Percentiles rank a stretch among this genome's conserved stretches.
These are phyloP conservation scores for Liopterus haemorrhoidalis DNA, from an alignment of 2,888 invertebrate species.

Conservation along the genomic window DNA sequence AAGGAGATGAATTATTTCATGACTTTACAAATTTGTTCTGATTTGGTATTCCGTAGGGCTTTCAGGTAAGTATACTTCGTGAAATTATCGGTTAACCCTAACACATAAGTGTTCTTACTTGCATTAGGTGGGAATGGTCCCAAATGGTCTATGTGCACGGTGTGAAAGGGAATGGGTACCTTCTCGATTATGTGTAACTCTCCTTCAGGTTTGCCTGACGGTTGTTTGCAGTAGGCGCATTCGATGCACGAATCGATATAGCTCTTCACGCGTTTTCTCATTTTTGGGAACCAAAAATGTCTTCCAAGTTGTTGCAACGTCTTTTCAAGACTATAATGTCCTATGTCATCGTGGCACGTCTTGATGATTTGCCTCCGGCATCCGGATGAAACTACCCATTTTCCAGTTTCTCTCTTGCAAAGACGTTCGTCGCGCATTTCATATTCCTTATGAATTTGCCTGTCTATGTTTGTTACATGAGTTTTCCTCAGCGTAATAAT, in stretches of 20 bases:
- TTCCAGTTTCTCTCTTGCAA: neutral
- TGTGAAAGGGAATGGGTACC: slow-evolving; percentile 39
- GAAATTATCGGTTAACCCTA: slow-evolving; percentile 39
- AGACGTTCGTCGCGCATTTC: slow-evolving; percentile 10
- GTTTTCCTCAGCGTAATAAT: neutral
- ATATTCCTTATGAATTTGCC: slow-evolving; percentile 14
- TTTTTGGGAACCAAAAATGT: slow-evolving; percentile 36
- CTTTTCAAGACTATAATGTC: slow-evolving; percentile 38
- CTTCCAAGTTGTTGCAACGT: slow-evolving; percentile 31
- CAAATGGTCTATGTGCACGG: slow-evolving; percentile 42
- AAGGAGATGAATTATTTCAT: no score
- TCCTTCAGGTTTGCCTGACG: slow-evolving; percentile 29
- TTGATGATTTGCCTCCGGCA: slow-evolving; percentile 35
- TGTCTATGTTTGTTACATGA: slow-evolving; percentile 1
- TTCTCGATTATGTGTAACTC: slow-evolving; percentile 38
- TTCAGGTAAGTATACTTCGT: slow-evolving; percentile 38
- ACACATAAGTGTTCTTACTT: slow-evolving; percentile 35
- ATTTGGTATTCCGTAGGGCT: slow-evolving; percentile 34
- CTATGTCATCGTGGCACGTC: slow-evolving; percentile 38
- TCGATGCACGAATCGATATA: slow-evolving; percentile 34
- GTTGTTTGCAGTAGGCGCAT: slow-evolving; percentile 36
- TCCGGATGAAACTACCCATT: slow-evolving; percentile 36
- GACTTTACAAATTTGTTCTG: no score
- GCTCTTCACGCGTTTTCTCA: slow-evolving; percentile 32
- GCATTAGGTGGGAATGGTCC: slow-evolving; percentile 40